Percentiles rank a stretch among this genome's conserved stretches.
phyloP scores from a whole-genome alignment of 2,113 vertebrate genomes.

The Aix galericulata region DNA sequence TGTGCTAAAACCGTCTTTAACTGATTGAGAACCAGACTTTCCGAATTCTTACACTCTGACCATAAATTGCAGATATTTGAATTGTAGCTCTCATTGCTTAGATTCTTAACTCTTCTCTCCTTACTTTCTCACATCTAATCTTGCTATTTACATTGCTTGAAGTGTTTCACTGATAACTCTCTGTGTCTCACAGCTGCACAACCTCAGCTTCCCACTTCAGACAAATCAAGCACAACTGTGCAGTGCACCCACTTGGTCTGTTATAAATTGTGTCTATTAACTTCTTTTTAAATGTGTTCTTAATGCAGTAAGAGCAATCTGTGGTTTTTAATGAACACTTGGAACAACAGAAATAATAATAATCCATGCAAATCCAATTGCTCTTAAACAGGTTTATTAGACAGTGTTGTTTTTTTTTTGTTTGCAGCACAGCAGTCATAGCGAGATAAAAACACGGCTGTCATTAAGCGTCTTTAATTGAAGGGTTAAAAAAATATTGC shows the following conservation, averaged over 20 bases:
- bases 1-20: not conserved
- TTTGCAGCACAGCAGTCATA: not conserved
- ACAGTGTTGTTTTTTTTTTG: not conserved
- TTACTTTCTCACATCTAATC: not conserved
- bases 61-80: fast-evolving
- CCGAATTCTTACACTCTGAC: not conserved
- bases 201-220: not conserved
- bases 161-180: fast-evolving
- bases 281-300: not conserved
- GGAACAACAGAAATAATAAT: not conserved
- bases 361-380: not conserved
- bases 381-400: not conserved
- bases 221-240: not conserved
- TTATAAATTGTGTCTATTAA: not conserved
- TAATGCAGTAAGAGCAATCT: not conserved
- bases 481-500: not conserved
- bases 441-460: not conserved
- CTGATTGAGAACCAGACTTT: not conserved
- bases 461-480: fast-evolving
- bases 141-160: not conserved
- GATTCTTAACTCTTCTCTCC: not conserved
- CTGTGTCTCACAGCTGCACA: fast-evolving
- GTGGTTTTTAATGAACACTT: not conserved
- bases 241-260: fast-evolving
- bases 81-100: not conserved